These are phyloP conservation scores for Sebastolobus altivelis DNA, from an alignment of 2,797 vertebrate genomes.

Conservation along the genomic window DNA sequence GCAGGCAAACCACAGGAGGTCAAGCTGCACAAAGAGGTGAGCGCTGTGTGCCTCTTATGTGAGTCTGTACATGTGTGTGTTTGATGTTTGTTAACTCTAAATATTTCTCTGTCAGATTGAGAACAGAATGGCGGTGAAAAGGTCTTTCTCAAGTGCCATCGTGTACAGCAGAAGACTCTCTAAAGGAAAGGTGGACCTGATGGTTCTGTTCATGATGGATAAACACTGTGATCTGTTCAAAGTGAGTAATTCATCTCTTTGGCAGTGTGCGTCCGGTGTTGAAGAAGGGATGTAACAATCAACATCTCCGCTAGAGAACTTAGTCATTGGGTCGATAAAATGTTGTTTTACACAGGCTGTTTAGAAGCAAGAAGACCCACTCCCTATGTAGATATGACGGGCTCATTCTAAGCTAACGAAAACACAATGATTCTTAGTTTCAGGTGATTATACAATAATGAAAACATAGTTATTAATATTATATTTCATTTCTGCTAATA, in stretches of 20 bases:
- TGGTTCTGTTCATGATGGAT: slow-evolving; percentile 96
- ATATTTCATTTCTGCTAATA: too few species aligned
- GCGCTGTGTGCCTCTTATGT: not conserved
- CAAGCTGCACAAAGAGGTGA: slow-evolving; percentile 94
- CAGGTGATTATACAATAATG: too few species aligned
- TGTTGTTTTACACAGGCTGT: too few species aligned
- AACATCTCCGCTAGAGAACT: not conserved
- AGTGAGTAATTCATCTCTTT: slow-evolving; percentile 79
- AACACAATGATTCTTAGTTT: too few species aligned
- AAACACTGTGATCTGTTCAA: slow-evolving; percentile 95
- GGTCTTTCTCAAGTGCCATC: slow-evolving; percentile 93
- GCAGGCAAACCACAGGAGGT: slow-evolving; percentile 89
- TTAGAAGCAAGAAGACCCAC: too few species aligned
- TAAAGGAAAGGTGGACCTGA: slow-evolving; percentile 95
- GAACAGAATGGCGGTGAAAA: slow-evolving; percentile 97
- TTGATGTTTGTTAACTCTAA: slow-evolving; percentile 3
- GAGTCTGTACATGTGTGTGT: not conserved
- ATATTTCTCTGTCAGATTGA: slow-evolving; percentile 85
- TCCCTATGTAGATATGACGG: too few species aligned
- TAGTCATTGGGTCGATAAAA: not conserved
- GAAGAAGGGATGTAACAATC: not conserved
- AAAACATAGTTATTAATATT: too few species aligned
- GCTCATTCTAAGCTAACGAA: too few species aligned
- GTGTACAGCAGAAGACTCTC: slow-evolving; percentile 91
- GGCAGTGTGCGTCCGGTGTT: not conserved